Conservation (phyloP, 2,888 invertebrate genomes). For the Phlogophora meticulosa region DNA sequence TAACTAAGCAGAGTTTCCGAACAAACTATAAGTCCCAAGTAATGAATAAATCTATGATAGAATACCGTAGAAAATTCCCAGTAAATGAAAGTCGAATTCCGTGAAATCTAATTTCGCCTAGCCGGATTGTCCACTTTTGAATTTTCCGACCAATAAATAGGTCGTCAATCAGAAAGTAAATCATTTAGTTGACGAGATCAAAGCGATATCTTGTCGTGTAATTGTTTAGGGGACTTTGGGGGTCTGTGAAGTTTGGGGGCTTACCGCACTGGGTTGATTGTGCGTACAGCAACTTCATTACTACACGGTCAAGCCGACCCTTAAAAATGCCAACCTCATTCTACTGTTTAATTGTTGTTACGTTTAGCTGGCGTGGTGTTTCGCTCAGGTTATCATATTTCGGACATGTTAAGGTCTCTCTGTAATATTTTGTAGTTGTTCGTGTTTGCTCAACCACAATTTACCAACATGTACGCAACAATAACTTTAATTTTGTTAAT, state of each 20-base stretch:
- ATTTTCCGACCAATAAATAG: conserved; percentile 65
- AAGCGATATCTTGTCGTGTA: conserved; percentile 69
- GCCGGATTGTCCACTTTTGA: conserved; percentile 51
- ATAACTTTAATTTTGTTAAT: background rate
- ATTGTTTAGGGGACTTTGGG: conserved; percentile 62
- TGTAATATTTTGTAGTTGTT: conserved; percentile 17
- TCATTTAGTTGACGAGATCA: conserved; percentile 74
- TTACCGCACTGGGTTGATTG: conserved; percentile 54
- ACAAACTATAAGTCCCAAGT: conserved; percentile 13
- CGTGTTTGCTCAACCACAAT: background rate
- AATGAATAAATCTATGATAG: conserved; percentile 33
- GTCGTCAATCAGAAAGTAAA: conserved; percentile 73
- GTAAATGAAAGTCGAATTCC: conserved; percentile 44
- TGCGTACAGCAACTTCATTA: conserved; percentile 65
- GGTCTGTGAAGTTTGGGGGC: conserved; percentile 48
- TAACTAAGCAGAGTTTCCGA: background rate
- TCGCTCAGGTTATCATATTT: conserved; percentile 20
- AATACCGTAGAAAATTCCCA: conserved; percentile 23
- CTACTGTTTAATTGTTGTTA: conserved; percentile 54
- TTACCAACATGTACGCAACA: background rate
- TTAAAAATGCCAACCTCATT: conserved; percentile 55
- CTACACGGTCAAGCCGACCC: conserved; percentile 49
- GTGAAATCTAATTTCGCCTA: conserved; percentile 34
- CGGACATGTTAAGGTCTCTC: background rate
- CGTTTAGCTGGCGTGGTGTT: conserved; percentile 25